Evolutionary conservation across 2,797 vertebrate species (phyloP), one percentile per base, ranked within the genome.

Genomic region (Sparus aurata): DNA sequence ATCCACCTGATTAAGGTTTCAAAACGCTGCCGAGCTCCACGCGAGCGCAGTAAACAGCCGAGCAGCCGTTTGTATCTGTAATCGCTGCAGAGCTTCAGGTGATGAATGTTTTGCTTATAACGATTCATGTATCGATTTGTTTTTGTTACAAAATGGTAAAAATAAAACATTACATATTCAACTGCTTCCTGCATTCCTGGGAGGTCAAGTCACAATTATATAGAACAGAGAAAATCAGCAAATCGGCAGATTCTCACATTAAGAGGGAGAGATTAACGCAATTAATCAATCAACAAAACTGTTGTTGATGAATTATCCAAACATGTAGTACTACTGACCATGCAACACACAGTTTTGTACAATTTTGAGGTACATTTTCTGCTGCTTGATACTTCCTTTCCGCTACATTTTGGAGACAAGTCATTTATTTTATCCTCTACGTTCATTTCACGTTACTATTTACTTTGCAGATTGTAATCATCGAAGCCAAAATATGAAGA

Each of bases 1-100:
- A 73, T 77, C 50, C 23, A 9, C 66, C 43, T 46, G 57, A 64
- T 72, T 54, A 60, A 71, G 17, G 66, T 59, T 55, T 73, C 18
- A 47, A 55, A 82, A 72, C 4, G 9, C 38, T 38, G 12, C 73
- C 16, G 61, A 34, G 60, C 13, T 46, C 49, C 30, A 49, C 53
- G 54, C 65, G 23, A 41, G 69, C 55, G 17, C 15, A 52, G 34
- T 22, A 72, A 68, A 72, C 73, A 75, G 65, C 7, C 57, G 12
- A 1, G 49, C 55, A 77, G n/a, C 38, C 22, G 47, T 69, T 17
- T 38, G 23, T 9, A 20, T 20, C 47, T 62, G 34, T 23, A 18
- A 30, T 23, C 13, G 12, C n/a, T n/a, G 30, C 23, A 52, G 43
- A 54, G 45, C 46, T 38, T 22, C 63, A 25, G 25, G 15, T 41